Base-by-base conservation (phyloP, 23 tunicate species). In the Halocynthia aurantium region DNA sequence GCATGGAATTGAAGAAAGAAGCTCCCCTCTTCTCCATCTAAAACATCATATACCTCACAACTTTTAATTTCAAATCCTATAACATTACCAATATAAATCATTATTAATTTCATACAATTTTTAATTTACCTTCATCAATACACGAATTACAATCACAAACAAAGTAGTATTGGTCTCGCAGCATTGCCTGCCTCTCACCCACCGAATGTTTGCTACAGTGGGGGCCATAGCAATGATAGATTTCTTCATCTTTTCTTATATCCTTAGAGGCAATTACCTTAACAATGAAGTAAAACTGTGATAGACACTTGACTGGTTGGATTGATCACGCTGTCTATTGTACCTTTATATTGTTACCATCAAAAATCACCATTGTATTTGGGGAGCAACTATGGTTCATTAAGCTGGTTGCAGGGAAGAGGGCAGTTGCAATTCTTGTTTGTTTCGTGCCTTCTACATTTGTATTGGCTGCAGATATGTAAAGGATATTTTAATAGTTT, bases 181-280 rank as follows among this genome's bases (percentile, higher is more conserved):
- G 65, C 5, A 80, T 54, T 55, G 68, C 51, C 71, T 90, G 96
- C 58, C 96, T 65, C 18, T 90, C 96, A 53, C 61, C 51, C 60
- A 68, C 76, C 9, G 82, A 75, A 75, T 84, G 85, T 62, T 81
- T 81, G 12, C 77, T 76, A 57, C 76, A 61, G 50, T 80, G 82
- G 0, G 96, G 96, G 7, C 96, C 96, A 82, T 90, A 90, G 73
- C 85, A 84, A 57, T 90, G 96, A 19, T 49, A 19, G 8, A 88
- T 79, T 75, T 88, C 95, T 8, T 80, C 72, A 13, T 84, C 84
- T 19, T 63, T 7, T 11, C 21, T 76, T 31, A 84, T 63, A 49
- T 70, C 20, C 5, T 51, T 53, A 13, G 61, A 52, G 11, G 87
- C 72, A 8, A 55, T 61, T 7, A 85, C 69, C 84, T 83, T 17